A percentile compares a stretch with the other conserved stretches of the same genome.
Evolutionary conservation across 2,113 vertebrate species (phyloP).

Genomic region (Himantopus leucocephalus): DNA sequence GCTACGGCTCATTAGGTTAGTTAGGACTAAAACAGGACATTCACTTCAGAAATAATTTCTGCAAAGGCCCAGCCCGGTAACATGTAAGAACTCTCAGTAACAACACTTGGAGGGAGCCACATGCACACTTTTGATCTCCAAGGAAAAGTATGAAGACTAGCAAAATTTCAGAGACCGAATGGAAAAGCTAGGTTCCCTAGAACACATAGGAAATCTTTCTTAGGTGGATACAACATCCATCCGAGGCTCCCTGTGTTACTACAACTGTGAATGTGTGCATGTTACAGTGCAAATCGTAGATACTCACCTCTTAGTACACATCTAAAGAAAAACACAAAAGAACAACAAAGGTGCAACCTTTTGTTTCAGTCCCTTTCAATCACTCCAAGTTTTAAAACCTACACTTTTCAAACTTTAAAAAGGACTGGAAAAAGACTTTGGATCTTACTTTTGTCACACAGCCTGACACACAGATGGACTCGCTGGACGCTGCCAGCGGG

Average conservation of each 20-base stretch:
- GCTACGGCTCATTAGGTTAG: neutral
- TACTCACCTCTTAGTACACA: accelerated
- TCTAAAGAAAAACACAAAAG: neutral
- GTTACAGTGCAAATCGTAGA: neutral
- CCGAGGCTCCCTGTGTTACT: neutral
- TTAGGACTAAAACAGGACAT: neutral
- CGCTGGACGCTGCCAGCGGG: neutral
- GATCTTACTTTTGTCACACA: neutral
- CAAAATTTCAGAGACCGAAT: neutral
- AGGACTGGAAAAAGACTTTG: neutral
- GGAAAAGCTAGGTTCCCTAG: neutral
- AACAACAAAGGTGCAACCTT: neutral
- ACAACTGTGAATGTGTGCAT: accelerated
- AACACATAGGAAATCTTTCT: neutral
- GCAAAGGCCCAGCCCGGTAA: neutral
- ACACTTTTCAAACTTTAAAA: neutral
- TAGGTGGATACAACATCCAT: accelerated
- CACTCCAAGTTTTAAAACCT: neutral
- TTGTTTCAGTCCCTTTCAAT: neutral
- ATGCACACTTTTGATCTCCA: neutral
- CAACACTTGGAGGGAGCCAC: neutral
- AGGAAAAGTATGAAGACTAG: neutral
- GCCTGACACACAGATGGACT: accelerated
- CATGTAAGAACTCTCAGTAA: neutral
- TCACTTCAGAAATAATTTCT: neutral